Conservation (phyloP, 2,888 invertebrate species). For the Bugulina stolonifera region DNA sequence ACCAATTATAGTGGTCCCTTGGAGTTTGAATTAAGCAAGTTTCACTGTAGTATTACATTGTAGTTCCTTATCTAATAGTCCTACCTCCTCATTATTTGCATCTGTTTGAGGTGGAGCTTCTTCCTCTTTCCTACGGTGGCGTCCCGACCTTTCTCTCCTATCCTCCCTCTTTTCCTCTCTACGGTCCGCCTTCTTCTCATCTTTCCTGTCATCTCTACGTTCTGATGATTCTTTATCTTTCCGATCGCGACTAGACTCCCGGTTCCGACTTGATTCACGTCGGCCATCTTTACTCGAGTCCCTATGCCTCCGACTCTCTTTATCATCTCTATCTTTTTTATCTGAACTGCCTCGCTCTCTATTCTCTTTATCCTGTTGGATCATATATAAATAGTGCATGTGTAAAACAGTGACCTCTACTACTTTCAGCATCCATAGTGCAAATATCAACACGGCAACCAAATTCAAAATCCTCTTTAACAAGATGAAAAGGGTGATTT, state of each 20-base stretch:
- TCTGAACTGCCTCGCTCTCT: slow-evolving; percentile 14
- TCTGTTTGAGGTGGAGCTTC: slow-evolving; percentile 30
- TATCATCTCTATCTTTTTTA: slow-evolving; percentile 21
- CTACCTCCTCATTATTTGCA: not conserved
- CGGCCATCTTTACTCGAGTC: slow-evolving; percentile 31
- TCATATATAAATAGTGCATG: too few species aligned
- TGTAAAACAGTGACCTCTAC: too few species aligned
- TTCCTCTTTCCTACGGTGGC: slow-evolving; percentile 34
- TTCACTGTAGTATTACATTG: too few species aligned
- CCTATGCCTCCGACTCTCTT: slow-evolving; percentile 30
- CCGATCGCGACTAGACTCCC: slow-evolving; percentile 27
- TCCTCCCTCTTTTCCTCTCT: slow-evolving; percentile 32
- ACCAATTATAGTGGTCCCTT: too few species aligned
- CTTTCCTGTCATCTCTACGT: slow-evolving; percentile 24
- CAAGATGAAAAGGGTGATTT: too few species aligned
- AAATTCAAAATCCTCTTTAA: too few species aligned
- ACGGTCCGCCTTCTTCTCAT: slow-evolving; percentile 26
- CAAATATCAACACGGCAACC: too few species aligned
- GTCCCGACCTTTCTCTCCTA: slow-evolving; percentile 37
- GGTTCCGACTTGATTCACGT: slow-evolving; percentile 25
- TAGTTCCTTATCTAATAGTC: too few species aligned
- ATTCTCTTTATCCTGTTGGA: slow-evolving; percentile 14
- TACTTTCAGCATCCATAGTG: too few species aligned
- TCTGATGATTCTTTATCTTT: slow-evolving; percentile 30
- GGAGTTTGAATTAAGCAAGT: too few species aligned